A percentile compares a stretch with the other conserved stretches of the same genome.
Conservation (phyloP, 2,888 invertebrate genomes). For the Amblyjoppa fuscipennis region DNA sequence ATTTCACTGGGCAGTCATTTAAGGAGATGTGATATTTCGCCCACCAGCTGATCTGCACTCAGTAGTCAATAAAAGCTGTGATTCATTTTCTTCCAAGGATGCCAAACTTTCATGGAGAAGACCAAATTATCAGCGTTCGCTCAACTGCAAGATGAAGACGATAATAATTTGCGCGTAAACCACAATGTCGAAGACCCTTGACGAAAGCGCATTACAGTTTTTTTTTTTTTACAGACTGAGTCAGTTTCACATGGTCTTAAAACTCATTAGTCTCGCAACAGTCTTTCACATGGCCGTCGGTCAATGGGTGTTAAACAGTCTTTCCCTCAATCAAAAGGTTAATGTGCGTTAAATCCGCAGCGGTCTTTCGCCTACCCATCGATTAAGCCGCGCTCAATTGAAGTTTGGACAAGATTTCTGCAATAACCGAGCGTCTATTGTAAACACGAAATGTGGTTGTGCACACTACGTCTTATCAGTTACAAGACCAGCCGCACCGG, state of each 20-base stretch:
- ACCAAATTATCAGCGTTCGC: not conserved
- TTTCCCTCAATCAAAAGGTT: not conserved
- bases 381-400: not conserved
- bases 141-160: not conserved
- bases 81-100: not conserved
- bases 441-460: not conserved
- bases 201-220: not conserved
- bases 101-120: not conserved
- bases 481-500: constrained; percentile 6
- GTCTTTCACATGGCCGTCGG: not conserved
- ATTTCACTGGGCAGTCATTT: not conserved
- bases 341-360: not conserved
- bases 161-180: not conserved
- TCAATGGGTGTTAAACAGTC: no score
- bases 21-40: not conserved
- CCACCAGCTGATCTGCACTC: no score
- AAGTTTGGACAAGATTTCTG: not conserved
- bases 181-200: not conserved
- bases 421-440: not conserved
- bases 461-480: constrained; percentile 5
- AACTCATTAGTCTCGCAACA: not conserved
- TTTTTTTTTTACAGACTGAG: not conserved
- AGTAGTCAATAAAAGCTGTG: not conserved
- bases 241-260: not conserved
- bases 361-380: not conserved